phyloP scores from a whole-genome alignment of 2,888 invertebrate genomes.

The Gryllus longicercus region DNA sequence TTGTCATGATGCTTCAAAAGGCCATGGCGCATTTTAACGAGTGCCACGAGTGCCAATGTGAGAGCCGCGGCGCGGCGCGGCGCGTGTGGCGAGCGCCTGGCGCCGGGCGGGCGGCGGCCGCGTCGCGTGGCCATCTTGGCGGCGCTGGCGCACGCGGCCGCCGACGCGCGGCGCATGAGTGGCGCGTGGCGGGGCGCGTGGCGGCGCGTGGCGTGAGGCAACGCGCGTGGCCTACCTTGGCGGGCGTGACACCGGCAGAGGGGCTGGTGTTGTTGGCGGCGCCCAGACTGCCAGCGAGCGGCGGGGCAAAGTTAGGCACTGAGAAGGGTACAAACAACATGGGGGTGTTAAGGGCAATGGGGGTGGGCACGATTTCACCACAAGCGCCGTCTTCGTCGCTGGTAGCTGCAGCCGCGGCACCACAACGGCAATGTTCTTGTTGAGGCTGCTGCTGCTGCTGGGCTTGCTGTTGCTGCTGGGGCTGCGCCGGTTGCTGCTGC shows the following conservation, averaged over 20 bases:
- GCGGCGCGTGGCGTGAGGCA: background rate
- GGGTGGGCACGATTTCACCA: constrained; percentile 27
- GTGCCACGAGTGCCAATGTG: too few relatives aligned
- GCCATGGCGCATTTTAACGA: too few relatives aligned
- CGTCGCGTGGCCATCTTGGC: constrained; percentile 1
- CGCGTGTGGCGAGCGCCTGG: too few relatives aligned
- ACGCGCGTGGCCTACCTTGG: constrained; percentile 31
- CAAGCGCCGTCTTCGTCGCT: constrained; percentile 24
- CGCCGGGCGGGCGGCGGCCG: too few relatives aligned
- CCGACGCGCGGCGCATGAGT: background rate
- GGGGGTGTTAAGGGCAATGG: constrained; percentile 41
- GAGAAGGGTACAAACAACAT: constrained; percentile 53
- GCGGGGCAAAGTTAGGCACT: constrained; percentile 49
- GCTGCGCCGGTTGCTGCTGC: constrained; percentile 20
- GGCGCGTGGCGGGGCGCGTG: background rate
- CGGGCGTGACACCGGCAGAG: constrained; percentile 37
- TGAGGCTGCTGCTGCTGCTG: constrained; percentile 19
- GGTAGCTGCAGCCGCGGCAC: constrained; percentile 31
- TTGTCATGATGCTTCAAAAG: too few relatives aligned
- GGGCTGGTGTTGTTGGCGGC: constrained; percentile 46
- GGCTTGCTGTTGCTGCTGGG: constrained; percentile 21
- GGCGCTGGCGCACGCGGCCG: background rate
- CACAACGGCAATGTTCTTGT: constrained; percentile 30
- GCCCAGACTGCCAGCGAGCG: constrained; percentile 35
- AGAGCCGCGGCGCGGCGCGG: too few relatives aligned